These are phyloP conservation scores for Pavo muticus DNA, from an alignment of 2,113 vertebrate genomes.

Conservation along the genomic window DNA sequence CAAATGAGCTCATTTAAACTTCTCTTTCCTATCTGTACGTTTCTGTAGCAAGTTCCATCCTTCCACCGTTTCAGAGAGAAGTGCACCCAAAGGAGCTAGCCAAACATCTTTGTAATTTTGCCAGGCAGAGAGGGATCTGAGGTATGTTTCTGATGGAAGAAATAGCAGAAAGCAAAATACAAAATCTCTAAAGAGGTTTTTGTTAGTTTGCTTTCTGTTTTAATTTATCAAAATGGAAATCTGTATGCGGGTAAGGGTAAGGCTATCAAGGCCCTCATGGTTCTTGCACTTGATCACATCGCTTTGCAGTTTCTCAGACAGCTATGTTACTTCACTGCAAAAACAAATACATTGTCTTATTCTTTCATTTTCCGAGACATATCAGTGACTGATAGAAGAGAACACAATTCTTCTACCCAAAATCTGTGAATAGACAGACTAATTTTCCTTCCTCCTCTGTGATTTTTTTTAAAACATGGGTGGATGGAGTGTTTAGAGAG, in stretches of 20 bases:
- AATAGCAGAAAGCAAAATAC: not conserved
- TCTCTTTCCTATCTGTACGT: not conserved
- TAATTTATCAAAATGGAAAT: not conserved
- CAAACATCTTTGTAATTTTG: not conserved
- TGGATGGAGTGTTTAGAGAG: not conserved
- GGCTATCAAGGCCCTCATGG: not conserved
- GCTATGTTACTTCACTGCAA: not conserved
- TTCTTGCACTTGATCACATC: not conserved
- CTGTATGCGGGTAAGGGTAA: not conserved
- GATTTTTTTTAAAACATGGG: not conserved
- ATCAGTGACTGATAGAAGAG: not conserved
- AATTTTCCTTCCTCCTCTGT: not conserved
- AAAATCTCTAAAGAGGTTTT: not conserved
- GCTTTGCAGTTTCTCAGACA: not conserved
- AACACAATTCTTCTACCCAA: not conserved
- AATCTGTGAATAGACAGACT: not conserved
- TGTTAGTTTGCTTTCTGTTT: not conserved
- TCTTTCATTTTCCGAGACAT: not conserved
- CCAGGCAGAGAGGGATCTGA: not conserved
- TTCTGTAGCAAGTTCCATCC: not conserved
- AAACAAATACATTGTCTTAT: not conserved
- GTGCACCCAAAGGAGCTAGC: not conserved
- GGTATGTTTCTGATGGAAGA: not conserved
- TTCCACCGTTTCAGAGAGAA: not conserved
- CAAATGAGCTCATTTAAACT: not conserved